Evolutionary conservation across 2,797 vertebrate species (phyloP), one percentile per base, ranked within the genome.

Genomic region (Eurystomus glaucurus): DNA sequence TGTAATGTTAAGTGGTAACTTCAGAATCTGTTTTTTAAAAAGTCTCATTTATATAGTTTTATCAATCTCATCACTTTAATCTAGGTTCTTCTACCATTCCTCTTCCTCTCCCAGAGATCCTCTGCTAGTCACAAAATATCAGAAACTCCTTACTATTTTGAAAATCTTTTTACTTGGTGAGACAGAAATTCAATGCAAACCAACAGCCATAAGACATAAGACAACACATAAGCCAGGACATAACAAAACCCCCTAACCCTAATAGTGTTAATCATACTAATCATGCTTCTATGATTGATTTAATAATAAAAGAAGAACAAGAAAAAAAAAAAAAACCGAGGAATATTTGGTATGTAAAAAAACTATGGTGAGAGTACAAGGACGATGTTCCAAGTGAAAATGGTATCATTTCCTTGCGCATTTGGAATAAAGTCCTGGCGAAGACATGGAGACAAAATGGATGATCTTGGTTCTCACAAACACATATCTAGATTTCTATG

Each of bases 381-480:
- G n/a, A 62, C 14, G 10, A 77, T 26, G 7, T 14, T 74, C 51
- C 3, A 3, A 13, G 5, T 39, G 8, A 72, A 91, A 69, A 84
- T 0, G 0, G 6, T 16, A 21, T 14, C 60, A 2, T 72, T 51
- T 80, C 26, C 18, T 26, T 50, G 20, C 20, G 35, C n/a, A 45
- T 45, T 84, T 61, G 10, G 11, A 69, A 72, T 35, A 16, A 54
- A 70, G 25, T 26, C 43, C 23, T 55, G n/a, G 46, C 50, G 66
- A 50, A 61, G 28, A 45, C 31, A 33, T 5, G 1, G 41, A 31
- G 41, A 61, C 26, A 68, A 88, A 78, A 21, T 0, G 2, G 41
- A 39, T n/a, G 22, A 8, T 54, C 20, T 54, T 66, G 14, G 8
- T 72, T 72, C 54, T 72, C 60, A 66, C 31, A 72, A 62, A 84